phyloP scores from a whole-genome alignment of 2,797 vertebrate species.

The Apogon hyalosoma region DNA sequence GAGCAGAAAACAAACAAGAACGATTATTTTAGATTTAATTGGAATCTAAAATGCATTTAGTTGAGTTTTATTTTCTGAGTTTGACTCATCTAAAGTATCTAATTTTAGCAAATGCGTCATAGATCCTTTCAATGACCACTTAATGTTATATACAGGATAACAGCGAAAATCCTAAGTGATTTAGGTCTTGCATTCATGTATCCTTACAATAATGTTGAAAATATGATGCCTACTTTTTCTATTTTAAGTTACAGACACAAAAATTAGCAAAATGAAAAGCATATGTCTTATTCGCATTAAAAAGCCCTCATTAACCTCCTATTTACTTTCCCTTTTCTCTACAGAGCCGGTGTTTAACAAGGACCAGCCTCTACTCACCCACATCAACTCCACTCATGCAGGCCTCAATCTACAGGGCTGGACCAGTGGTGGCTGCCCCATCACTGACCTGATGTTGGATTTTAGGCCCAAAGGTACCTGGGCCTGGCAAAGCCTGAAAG shows the following conservation, averaged over 20 bases:
- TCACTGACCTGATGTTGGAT: constrained; percentile 92
- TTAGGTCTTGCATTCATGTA: neutral
- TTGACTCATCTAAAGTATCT: too few species aligned
- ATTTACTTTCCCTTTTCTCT: constrained; percentile 15
- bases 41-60: too few species aligned
- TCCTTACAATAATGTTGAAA: too few species aligned
- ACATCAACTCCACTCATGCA: constrained; percentile 98
- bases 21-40: too few species aligned
- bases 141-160: neutral
- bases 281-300: neutral
- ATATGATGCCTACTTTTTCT: too few species aligned
- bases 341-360: constrained; percentile 96
- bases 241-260: too few species aligned
- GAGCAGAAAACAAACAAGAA: neutral
- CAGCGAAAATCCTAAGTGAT: neutral
- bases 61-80: too few species aligned
- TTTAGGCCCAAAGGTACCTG: constrained; percentile 96
- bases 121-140: too few species aligned
- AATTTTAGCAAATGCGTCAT: too few species aligned
- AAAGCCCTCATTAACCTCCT: neutral
- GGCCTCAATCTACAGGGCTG: constrained; percentile 97
- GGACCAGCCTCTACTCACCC: constrained; percentile 97
- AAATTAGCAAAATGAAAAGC: neutral
- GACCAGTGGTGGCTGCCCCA: constrained; percentile 97
- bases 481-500: constrained; percentile 95